These are phyloP conservation scores for Hymenochirus boettgeri DNA, from an alignment of 2,113 vertebrate species.

Conservation along the genomic window DNA sequence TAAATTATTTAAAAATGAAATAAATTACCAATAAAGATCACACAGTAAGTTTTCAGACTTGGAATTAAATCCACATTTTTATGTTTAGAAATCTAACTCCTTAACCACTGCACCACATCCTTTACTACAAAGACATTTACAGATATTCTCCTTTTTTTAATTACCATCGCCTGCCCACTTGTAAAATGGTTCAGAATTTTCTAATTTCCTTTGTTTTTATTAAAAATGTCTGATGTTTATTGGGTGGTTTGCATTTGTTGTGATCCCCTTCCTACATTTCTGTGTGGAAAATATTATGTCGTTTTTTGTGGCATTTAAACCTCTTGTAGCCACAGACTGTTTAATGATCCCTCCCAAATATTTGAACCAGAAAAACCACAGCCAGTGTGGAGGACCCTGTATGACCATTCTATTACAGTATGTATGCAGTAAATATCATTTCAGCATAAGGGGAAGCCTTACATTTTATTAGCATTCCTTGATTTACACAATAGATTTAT, in stretches of 20 bases:
- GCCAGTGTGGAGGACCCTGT: too few relatives aligned
- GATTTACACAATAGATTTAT: too few relatives aligned
- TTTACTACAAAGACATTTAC: constrained; percentile 22
- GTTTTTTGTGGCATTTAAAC: constrained; percentile 33
- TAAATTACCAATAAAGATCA: constrained; percentile 6
- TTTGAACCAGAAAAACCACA: constrained; percentile 1
- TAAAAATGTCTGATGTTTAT: constrained; percentile 38
- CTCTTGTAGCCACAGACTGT: constrained; percentile 34
- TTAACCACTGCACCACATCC: constrained; percentile 29
- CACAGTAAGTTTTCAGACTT: constrained; percentile 8
- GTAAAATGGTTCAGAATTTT: constrained; percentile 19
- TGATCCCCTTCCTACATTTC: constrained; percentile 14
- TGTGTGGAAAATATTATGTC: constrained; percentile 31
- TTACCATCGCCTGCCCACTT: constrained; percentile 4
- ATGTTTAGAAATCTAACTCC: constrained; percentile 3
- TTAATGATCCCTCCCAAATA: constrained; percentile 39
- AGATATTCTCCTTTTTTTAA: constrained; percentile 21
- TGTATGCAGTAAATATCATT: too few relatives aligned
- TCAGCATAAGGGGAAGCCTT: too few relatives aligned
- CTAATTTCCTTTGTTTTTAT: constrained; percentile 42
- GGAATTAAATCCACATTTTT: constrained; percentile 4
- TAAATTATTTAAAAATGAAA: constrained; percentile 11
- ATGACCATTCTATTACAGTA: too few relatives aligned
- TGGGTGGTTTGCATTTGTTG: constrained; percentile 28
- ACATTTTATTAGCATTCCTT: too few relatives aligned